These are phyloP conservation scores for Trichopoda pennipes DNA, from an alignment of 2,888 invertebrate genomes.

Conservation along the genomic window DNA sequence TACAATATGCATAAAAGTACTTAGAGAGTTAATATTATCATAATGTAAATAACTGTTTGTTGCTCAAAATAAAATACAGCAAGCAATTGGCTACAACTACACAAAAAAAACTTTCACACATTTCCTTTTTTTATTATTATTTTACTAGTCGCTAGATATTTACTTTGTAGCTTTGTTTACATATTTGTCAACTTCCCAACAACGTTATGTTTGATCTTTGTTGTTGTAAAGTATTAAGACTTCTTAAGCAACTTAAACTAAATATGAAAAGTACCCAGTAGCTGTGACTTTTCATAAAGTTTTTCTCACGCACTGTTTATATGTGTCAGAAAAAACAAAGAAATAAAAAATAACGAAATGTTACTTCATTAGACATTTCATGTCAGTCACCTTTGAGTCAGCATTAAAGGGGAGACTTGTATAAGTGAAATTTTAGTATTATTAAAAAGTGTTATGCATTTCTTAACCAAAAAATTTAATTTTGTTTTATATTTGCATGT, in stretches of 20 bases:
- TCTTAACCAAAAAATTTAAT: no score
- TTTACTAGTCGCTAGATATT: not conserved
- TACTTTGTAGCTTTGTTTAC: constrained; percentile 17
- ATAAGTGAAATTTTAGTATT: not conserved
- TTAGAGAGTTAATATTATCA: constrained; percentile 1
- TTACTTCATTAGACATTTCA: not conserved
- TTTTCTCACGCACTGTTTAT: constrained; percentile 55
- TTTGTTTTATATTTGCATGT: no score
- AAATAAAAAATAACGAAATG: no score
- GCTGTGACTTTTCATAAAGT: constrained; percentile 33
- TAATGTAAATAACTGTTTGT: not conserved
- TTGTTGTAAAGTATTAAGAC: constrained; percentile 36
- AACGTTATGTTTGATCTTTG: not conserved
- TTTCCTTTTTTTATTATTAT: constrained; percentile 2
- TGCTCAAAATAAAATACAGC: not conserved
- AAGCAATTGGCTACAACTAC: not conserved
- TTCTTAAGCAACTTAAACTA: not conserved
- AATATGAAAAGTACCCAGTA: constrained; percentile 4
- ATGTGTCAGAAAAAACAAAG: no score
- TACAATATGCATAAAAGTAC: not conserved
- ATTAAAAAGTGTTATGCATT: not conserved
- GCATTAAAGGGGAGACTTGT: not conserved
- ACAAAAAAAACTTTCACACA: constrained; percentile 2
- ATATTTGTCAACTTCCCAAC: constrained; percentile 33
- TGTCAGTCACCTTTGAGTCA: constrained; percentile 3